A percentile compares a stretch with the other conserved stretches of the same genome.
Evolutionary conservation across 2,113 vertebrate genomes (phyloP).

Genomic region (Trogon melanurus): DNA sequence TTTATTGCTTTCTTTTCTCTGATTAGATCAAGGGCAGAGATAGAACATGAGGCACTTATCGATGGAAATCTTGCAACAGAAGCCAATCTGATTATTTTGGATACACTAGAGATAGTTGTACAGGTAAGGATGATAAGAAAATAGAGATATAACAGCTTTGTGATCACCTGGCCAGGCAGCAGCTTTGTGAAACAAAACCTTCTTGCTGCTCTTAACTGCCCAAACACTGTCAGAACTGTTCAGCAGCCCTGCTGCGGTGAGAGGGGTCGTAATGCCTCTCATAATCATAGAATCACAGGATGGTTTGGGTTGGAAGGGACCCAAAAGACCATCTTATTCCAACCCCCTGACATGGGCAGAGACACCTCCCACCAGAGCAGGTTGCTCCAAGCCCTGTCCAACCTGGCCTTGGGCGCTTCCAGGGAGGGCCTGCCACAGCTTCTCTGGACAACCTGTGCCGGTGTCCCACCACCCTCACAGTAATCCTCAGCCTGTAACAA

Average conservation of each 20-base stretch:
- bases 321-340: too few relatives aligned
- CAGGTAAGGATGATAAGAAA: slow-evolving; percentile 81
- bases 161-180: background rate
- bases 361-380: too few relatives aligned
- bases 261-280: background rate
- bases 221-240: background rate
- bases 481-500: background rate
- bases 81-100: slow-evolving; percentile 95
- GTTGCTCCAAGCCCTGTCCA: too few relatives aligned
- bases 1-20: slow-evolving; percentile 50
- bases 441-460: too few relatives aligned
- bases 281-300: background rate
- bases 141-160: background rate
- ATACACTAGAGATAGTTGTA: slow-evolving; percentile 94
- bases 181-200: background rate
- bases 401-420: too few relatives aligned
- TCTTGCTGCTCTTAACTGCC: background rate
- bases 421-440: too few relatives aligned
- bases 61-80: slow-evolving; percentile 98
- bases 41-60: slow-evolving; percentile 97
- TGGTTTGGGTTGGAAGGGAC: too few relatives aligned
- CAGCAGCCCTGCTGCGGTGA: background rate
- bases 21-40: slow-evolving; percentile 92
- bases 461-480: too few relatives aligned
- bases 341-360: too few relatives aligned